Conservation (phyloP, 2,888 invertebrate genomes). For the Chaetogeoica ovagalla region DNA sequence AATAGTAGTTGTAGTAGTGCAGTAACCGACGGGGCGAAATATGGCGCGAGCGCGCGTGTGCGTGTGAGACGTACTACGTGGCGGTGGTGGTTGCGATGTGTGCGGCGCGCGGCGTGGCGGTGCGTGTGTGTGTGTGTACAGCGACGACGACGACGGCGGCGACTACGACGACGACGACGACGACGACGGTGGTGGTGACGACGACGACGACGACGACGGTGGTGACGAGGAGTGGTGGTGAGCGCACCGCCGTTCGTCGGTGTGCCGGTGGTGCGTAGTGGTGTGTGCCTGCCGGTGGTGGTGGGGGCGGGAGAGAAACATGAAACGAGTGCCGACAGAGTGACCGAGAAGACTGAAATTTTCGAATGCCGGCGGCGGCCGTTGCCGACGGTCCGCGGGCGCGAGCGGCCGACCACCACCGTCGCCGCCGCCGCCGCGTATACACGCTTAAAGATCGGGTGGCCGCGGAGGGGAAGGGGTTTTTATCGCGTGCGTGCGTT, state of each 20-base stretch:
- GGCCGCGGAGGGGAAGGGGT: background rate
- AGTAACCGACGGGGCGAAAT: constrained; percentile 35
- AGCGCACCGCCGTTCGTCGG: constrained; percentile 38
- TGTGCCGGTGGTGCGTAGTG: background rate
- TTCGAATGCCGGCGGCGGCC: constrained; percentile 41
- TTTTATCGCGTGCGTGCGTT: constrained; percentile 10
- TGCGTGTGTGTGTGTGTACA: background rate
- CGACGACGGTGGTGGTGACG: background rate
- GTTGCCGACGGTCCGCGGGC: constrained; percentile 30
- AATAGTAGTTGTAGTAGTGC: background rate
- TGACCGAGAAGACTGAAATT: constrained; percentile 53
- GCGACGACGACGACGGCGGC: background rate
- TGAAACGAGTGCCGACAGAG: constrained; percentile 53
- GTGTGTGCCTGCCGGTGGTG: constrained; percentile 11
- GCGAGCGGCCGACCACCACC: constrained; percentile 14
- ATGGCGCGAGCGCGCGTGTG: constrained; percentile 19
- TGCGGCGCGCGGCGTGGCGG: constrained; percentile 8
- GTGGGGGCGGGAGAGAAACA: constrained; percentile 44
- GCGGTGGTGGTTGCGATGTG: constrained; percentile 4
- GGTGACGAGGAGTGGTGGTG: constrained; percentile 18
- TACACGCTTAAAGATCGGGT: background rate
- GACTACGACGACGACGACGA: background rate
- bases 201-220: background rate
- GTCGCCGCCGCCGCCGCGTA: background rate
- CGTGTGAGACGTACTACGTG: background rate